These are phyloP conservation scores for Helostoma temminkii DNA, from an alignment of 2,797 vertebrate species.

Conservation along the genomic window DNA sequence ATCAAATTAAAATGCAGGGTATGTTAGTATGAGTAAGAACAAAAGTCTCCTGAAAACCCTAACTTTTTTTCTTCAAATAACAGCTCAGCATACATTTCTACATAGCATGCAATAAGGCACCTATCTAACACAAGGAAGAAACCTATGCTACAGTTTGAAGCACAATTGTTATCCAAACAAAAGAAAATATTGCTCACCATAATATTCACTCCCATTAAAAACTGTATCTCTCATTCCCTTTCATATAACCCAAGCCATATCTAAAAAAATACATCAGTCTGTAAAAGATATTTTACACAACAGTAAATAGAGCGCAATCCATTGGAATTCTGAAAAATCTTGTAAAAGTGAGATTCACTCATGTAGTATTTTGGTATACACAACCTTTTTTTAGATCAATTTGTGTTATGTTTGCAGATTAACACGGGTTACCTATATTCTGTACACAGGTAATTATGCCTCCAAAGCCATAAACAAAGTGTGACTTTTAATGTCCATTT, in stretches of 20 bases:
- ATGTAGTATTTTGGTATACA: conserved; percentile 82
- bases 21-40: conserved; percentile 84
- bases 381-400: conserved; percentile 73
- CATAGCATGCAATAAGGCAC: conserved; percentile 91
- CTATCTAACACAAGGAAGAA: conserved; percentile 90
- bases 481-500: conserved; percentile 72
- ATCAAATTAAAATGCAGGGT: conserved; percentile 85
- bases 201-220: conserved; percentile 86
- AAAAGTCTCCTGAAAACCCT: conserved; percentile 81
- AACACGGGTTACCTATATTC: conserved; percentile 76
- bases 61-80: conserved; percentile 77
- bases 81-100: conserved; percentile 88
- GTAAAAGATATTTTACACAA: conserved; percentile 87
- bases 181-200: conserved; percentile 82
- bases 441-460: conserved; percentile 78
- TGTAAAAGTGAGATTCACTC: conserved; percentile 71
- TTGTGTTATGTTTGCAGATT: conserved; percentile 70
- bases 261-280: conserved; percentile 90
- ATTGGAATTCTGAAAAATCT: conserved; percentile 75
- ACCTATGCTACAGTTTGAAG: conserved; percentile 88
- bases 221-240: conserved; percentile 84
- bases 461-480: conserved; percentile 73
- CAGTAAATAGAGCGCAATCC: conserved; percentile 83
- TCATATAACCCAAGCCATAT: conserved; percentile 85
- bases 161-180: conserved; percentile 83